These are phyloP conservation scores for Tanytarsus gracilentus DNA, from an alignment of 2,888 invertebrate genomes.

Conservation along the genomic window DNA sequence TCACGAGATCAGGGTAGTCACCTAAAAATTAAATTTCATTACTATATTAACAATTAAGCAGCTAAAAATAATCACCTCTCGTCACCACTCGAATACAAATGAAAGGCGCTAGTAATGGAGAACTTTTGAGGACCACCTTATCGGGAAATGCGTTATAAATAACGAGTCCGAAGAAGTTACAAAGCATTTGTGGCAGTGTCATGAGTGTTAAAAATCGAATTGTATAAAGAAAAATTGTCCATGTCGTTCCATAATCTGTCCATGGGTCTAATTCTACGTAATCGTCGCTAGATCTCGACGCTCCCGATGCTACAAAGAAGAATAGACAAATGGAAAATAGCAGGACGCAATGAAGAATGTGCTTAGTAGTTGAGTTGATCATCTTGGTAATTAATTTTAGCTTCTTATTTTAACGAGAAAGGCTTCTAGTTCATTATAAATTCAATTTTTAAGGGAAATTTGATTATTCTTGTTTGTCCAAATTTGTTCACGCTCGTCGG, in stretches of 20 bases:
- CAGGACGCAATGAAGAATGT: slow-evolving; percentile 69
- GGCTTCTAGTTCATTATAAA: too few relatives aligned
- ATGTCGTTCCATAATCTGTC: slow-evolving; percentile 68
- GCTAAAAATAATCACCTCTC: slow-evolving; percentile 56
- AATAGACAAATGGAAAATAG: slow-evolving; percentile 63
- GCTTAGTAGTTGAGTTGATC: slow-evolving; percentile 57
- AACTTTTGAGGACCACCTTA: slow-evolving; percentile 78
- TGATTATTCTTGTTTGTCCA: too few relatives aligned
- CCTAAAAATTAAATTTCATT: too few relatives aligned
- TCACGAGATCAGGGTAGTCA: slow-evolving; percentile 87
- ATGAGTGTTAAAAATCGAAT: slow-evolving; percentile 72
- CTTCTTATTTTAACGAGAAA: too few relatives aligned
- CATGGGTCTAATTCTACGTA: slow-evolving; percentile 63
- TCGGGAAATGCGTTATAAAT: slow-evolving; percentile 93
- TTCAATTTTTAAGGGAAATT: too few relatives aligned
- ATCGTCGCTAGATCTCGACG: slow-evolving; percentile 50
- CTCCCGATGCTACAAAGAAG: slow-evolving; percentile 62
- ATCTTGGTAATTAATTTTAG: too few relatives aligned
- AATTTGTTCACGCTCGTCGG: too few relatives aligned
- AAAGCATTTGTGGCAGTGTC: slow-evolving; percentile 67
- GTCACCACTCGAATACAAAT: slow-evolving; percentile 92
- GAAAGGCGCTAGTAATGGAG: slow-evolving; percentile 85
- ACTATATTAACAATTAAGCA: too few relatives aligned
- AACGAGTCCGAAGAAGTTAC: slow-evolving; percentile 72
- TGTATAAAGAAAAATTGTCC: slow-evolving; percentile 64